A percentile compares a stretch with the other conserved stretches of the same genome.
phyloP scores from a whole-genome alignment of 2,888 invertebrate species.

The Dynastes maya region DNA sequence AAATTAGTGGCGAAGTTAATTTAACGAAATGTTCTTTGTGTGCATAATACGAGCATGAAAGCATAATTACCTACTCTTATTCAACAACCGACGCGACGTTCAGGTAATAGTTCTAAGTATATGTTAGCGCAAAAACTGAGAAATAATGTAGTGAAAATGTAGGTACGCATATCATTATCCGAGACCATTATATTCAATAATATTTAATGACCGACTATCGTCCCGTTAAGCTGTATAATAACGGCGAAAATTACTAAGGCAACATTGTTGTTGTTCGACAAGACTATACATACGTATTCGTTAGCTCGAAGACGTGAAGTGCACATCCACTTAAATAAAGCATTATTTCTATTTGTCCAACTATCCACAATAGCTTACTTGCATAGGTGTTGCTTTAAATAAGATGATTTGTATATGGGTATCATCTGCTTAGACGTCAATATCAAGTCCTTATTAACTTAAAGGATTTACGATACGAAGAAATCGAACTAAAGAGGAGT shows the following conservation, averaged over 20 bases:
- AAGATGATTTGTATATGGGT: too few species aligned
- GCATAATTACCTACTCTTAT: not conserved
- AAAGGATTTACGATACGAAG: too few species aligned
- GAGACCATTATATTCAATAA: not conserved
- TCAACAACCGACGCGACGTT: too few species aligned
- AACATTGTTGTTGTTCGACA: not conserved
- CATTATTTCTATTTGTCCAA: not conserved
- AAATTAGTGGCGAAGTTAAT: not conserved
- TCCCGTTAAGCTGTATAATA: slow-evolving; percentile 2
- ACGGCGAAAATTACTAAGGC: slow-evolving; percentile 5
- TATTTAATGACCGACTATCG: not conserved
- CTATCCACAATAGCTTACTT: not conserved
- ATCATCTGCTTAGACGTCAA: too few species aligned
- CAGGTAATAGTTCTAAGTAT: not conserved
- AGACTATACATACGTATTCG: not conserved
- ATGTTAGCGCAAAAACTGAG: not conserved
- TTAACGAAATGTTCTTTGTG: not conserved
- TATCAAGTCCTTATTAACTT: too few species aligned
- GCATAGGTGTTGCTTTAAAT: too few species aligned
- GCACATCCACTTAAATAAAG: not conserved
- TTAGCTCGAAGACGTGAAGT: not conserved
- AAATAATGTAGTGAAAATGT: not conserved
- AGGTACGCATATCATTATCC: not conserved
- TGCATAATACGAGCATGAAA: not conserved
- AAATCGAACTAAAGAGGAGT: too few species aligned